Percentiles rank a stretch among this genome's conserved stretches.
phyloP scores from a whole-genome alignment of 2,113 vertebrate species.

The Lagopus leucura region DNA sequence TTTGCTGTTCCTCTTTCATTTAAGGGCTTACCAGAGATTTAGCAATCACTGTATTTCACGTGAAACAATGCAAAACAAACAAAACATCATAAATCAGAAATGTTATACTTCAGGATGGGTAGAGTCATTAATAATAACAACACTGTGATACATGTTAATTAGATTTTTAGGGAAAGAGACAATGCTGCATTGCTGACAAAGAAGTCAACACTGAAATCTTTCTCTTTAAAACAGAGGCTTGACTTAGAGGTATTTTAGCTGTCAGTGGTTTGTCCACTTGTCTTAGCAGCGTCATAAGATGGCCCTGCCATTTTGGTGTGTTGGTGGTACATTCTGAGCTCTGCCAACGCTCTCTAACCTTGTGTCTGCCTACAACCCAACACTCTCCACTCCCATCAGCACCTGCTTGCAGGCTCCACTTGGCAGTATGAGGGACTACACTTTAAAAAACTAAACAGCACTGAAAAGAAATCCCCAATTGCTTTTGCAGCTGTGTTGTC shows the following conservation, averaged over 20 bases:
- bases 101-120: background rate
- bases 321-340: fast-evolving
- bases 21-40: background rate
- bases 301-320: background rate
- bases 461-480: background rate
- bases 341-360: background rate
- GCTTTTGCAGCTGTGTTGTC: background rate
- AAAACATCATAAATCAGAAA: background rate
- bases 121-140: background rate
- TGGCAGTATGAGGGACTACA: background rate
- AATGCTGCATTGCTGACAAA: background rate
- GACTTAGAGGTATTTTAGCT: background rate
- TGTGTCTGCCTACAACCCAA: no score
- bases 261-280: background rate
- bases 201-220: background rate
- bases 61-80: background rate
- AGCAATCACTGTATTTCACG: background rate
- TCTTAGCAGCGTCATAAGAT: background rate
- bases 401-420: background rate
- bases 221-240: background rate
- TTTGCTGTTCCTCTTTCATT: background rate
- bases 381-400: background rate
- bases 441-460: background rate
- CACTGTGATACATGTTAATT: background rate
- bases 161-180: background rate